Evolutionary conservation across 2,888 invertebrate species (phyloP), one percentile per base, ranked within the genome.

Genomic region (Mythimna albipuncta): DNA sequence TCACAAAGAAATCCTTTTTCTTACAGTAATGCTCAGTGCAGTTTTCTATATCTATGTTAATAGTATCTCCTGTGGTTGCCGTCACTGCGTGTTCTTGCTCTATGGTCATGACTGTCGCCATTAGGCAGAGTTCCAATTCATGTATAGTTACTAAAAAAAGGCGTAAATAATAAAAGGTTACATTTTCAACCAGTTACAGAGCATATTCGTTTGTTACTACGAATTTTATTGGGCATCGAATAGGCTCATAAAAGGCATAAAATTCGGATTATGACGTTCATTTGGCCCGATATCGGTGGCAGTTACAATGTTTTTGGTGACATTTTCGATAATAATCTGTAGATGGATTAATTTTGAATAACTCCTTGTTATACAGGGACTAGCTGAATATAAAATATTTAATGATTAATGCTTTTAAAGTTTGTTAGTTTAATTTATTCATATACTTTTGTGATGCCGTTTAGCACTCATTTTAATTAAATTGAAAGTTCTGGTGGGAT

Each of bases 181-280:
- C 44, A 72, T 54, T 68, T 83, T 58, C 26, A 58, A 67, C 66
- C 66, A 32, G 63, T 52, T 54, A 64, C 54, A 69, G 41, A 62
- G 41, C 50, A 69, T 69, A 65, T 82, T 75, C 41, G 58, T 83
- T 58, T 67, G 41, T 69, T 38, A 81, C 41, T 74, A 50, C 47
- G 19, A 6, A 62, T 67, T 77, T 84, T 77, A 84, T 82, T 81
- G 63, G 7, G 16, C 62, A 57, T 47, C 50, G 54, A 72, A 84
- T 70, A 64, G 62, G 44, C 68, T 70, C 68, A 58, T 81, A 71
- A 84, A 81, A 72, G 57, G 57, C 72, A 69, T 76, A 83, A 75
- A 75, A 81, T 80, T 62, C 47, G 52, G 32, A 35, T 77, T 77
- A 73, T 61, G 58, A 66, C 65, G 62, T 71, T 65, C 64, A 84